phyloP scores from a whole-genome alignment of 2,888 invertebrate species.

The Eumacrocentrus americanus region DNA sequence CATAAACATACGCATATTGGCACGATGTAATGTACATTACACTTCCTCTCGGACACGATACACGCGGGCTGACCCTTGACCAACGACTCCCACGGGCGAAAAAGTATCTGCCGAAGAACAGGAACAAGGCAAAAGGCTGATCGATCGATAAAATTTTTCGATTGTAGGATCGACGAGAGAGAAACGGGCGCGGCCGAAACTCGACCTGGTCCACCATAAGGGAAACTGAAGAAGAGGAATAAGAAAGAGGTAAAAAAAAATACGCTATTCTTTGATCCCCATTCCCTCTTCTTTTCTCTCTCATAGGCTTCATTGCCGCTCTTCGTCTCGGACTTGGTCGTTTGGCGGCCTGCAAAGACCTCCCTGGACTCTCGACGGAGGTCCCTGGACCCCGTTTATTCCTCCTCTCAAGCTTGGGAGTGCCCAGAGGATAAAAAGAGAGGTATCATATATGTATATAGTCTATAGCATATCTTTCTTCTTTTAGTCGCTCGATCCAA shows the following conservation, averaged over 20 bases:
- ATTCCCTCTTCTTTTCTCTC: not conserved
- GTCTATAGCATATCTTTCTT: too few relatives aligned
- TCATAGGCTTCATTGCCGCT: too few relatives aligned
- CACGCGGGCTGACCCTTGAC: not conserved
- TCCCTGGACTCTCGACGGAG: constrained; percentile 55
- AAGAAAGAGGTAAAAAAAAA: not conserved
- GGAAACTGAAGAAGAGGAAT: not conserved
- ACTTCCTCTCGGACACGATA: not conserved
- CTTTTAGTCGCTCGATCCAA: too few relatives aligned
- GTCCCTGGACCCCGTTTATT: constrained; percentile 43
- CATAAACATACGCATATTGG: not conserved
- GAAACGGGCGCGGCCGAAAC: constrained; percentile 13
- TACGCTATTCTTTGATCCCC: constrained; percentile 16
- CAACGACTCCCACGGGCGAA: constrained; percentile 11
- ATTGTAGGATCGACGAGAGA: constrained; percentile 10
- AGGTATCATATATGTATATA: not conserved
- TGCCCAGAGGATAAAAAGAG: too few relatives aligned
- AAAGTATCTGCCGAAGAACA: constrained; percentile 2
- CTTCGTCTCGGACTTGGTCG: constrained; percentile 20
- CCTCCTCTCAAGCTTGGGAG: not conserved
- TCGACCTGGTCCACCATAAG: not conserved
- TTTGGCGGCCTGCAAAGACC: constrained; percentile 46
- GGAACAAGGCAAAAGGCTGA: not conserved
- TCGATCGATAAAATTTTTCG: constrained; percentile 13
- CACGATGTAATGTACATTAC: not conserved